Evolutionary conservation across 2,797 vertebrate genomes (phyloP), one percentile per base, ranked within the genome.

Genomic region (Glyptemys insculpta): DNA sequence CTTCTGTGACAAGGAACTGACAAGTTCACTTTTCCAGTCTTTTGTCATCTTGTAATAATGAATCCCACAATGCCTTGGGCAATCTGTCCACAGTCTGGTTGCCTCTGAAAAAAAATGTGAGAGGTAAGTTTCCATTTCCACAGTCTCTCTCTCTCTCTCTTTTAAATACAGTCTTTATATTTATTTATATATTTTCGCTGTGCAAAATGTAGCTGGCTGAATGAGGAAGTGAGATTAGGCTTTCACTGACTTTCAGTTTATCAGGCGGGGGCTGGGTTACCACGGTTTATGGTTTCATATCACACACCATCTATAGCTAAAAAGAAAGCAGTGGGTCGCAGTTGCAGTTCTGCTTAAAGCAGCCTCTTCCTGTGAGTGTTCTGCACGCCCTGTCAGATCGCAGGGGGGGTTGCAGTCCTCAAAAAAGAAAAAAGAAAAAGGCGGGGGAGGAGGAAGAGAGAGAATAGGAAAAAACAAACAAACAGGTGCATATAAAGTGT

Each of bases 101-200:
- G 98, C 97, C 98, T 97, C 89, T 96, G 98, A 97, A 81, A 93
- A 88, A 86, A 76, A 81, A 98, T 98, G 98, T 98, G 98, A 97
- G 98, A 98, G 98, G 98, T 98, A 97, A 98, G 98, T 97, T 94
- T 86, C 54, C 86, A 37, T 59, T 52, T 81, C 52, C 79, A 29
- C 80, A 6, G 68, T 65, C 6, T 89, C 87, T 90, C 41, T 89
- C 83, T 5, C 78, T 2, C 15, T 50, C 50, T 87, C 54, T 25
- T 8, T 56, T 27, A 27, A 14, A 12, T 14, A 12, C 27, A 5
- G 31, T 16, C n/a, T 3, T 31, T 54, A 76, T 81, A 3, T 79
- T 19, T 78, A 85, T 87, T 89, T 88, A 80, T 91, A 12, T 57
- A 53, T 47, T 2, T 79, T n/a, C 8, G 7, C 14, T 47, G 4